Evolutionary conservation across 2,888 invertebrate species (phyloP).

Genomic region (Poecilobothrus nobilitatus): DNA sequence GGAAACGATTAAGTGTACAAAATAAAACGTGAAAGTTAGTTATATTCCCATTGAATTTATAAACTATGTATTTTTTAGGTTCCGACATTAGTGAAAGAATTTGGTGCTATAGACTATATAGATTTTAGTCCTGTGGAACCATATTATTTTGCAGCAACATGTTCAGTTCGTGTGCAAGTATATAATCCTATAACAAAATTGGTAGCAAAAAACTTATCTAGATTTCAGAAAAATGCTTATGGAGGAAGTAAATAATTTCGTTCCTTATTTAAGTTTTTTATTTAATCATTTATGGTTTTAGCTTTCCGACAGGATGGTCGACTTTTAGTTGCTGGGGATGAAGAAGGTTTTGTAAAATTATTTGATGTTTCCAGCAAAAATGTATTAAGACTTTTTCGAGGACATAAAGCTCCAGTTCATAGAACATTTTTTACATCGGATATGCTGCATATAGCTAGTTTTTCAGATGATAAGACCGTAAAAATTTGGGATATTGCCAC

Average conservation of each 20-base stretch:
- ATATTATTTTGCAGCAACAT: slow-evolving; percentile 85
- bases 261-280: background rate
- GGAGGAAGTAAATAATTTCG: slow-evolving; percentile 52
- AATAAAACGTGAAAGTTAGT: background rate
- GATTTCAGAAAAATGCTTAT: slow-evolving; percentile 74
- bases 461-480: slow-evolving; percentile 83
- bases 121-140: slow-evolving; percentile 86
- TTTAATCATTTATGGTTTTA: background rate
- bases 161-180: slow-evolving; percentile 78
- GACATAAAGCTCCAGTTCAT: slow-evolving; percentile 71
- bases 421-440: slow-evolving; percentile 73
- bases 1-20: slow-evolving; percentile 79
- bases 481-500: slow-evolving; percentile 86
- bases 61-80: slow-evolving; percentile 47
- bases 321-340: slow-evolving; percentile 80
- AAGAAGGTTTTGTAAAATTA: slow-evolving; percentile 76
- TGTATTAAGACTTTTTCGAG: slow-evolving; percentile 75
- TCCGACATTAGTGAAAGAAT: slow-evolving; percentile 84
- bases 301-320: slow-evolving; percentile 69
- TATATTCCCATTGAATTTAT: background rate
- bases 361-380: slow-evolving; percentile 81
- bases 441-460: slow-evolving; percentile 71
- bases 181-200: slow-evolving; percentile 80
- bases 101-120: slow-evolving; percentile 82
- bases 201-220: slow-evolving; percentile 70